These are phyloP conservation scores for Thymelicus sylvestris DNA, from an alignment of 2,888 invertebrate species.

Conservation along the genomic window DNA sequence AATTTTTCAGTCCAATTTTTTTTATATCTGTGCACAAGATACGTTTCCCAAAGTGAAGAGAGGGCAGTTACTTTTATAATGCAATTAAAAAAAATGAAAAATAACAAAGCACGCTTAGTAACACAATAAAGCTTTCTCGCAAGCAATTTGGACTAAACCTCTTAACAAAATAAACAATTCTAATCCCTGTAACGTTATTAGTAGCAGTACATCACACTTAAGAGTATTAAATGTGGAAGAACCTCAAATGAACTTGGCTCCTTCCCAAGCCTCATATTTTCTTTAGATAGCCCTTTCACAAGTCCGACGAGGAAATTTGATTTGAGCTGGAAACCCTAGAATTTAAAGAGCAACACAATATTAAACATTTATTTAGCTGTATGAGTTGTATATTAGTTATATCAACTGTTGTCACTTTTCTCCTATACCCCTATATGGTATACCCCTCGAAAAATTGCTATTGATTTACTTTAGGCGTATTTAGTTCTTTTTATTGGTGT, in stretches of 20 bases:
- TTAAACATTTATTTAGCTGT: background rate
- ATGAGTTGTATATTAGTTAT: background rate
- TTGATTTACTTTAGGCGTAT: too few species aligned
- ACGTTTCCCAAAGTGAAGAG: too few species aligned
- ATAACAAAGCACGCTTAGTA: constrained; percentile 27
- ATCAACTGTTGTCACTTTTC: too few species aligned
- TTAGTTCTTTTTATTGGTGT: too few species aligned
- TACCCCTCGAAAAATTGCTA: too few species aligned
- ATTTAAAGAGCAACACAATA: background rate
- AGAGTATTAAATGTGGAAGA: constrained; percentile 78
- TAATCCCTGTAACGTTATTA: constrained; percentile 68
- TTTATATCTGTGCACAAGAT: too few species aligned
- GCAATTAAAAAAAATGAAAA: too few species aligned
- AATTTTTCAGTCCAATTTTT: too few species aligned
- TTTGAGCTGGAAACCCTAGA: background rate
- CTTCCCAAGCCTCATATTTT: constrained; percentile 60
- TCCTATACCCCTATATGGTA: too few species aligned
- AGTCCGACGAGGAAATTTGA: constrained; percentile 41
- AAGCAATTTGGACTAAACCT: constrained; percentile 70
- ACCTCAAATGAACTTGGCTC: constrained; percentile 63
- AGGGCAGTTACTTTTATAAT: too few species aligned
- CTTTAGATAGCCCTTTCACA: constrained; percentile 42
- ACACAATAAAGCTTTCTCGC: constrained; percentile 47
- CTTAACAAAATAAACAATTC: constrained; percentile 72
- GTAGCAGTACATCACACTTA: constrained; percentile 75